These are phyloP conservation scores for Hyles vespertilio DNA, from an alignment of 1,140 invertebrate species.

Conservation along the genomic window DNA sequence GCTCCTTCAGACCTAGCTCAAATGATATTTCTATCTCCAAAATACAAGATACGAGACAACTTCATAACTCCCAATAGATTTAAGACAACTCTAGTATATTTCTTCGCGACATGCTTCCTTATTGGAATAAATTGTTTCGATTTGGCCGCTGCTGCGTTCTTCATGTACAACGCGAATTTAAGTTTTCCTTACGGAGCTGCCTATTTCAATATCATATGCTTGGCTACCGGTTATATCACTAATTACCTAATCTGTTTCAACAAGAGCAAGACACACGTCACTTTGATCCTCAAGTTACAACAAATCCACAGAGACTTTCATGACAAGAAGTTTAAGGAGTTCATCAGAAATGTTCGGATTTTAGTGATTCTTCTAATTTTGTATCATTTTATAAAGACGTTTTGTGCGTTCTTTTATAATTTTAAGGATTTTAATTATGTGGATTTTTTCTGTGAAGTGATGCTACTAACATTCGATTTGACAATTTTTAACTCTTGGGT, in stretches of 20 bases:
- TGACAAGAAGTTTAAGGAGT: not conserved
- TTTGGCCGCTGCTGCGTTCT: not conserved
- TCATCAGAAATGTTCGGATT: not conserved
- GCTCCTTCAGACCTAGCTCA: constrained; percentile 4
- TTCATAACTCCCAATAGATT: constrained; percentile 7
- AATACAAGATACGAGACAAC: constrained; percentile 9
- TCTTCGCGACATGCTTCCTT: not conserved
- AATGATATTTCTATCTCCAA: constrained; percentile 3
- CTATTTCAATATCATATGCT: too few relatives aligned
- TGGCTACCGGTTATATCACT: not conserved
- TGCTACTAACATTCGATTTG: constrained; percentile 3
- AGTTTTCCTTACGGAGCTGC: not conserved
- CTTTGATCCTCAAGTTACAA: constrained; percentile 5
- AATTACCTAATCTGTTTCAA: not conserved
- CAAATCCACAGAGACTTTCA: not conserved
- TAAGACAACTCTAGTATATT: not conserved
- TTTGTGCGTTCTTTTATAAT: not conserved
- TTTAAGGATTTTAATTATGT: not conserved
- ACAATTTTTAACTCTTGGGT: constrained; percentile 3
- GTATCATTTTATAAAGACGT: not conserved
- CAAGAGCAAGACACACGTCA: constrained; percentile 1
- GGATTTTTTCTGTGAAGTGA: not conserved
- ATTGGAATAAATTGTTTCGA: not conserved
- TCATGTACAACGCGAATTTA: not conserved
- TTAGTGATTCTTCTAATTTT: not conserved